Evolutionary conservation across 2,113 vertebrate genomes (phyloP).

Genomic region (Microcebus griseorufus): DNA sequence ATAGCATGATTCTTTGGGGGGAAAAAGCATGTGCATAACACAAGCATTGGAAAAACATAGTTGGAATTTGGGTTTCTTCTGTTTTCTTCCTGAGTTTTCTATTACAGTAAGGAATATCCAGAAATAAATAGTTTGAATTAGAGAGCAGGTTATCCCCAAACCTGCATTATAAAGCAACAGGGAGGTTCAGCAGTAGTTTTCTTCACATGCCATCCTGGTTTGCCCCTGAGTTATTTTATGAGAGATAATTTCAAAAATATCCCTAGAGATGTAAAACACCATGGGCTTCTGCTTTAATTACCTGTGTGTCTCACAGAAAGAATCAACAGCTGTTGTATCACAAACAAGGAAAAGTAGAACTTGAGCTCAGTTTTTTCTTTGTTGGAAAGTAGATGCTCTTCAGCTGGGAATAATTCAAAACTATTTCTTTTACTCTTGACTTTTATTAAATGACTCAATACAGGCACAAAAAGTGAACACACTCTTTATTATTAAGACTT

Average conservation of each 20-base stretch:
- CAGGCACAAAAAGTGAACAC: constrained; percentile 27
- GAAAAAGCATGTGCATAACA: neutral
- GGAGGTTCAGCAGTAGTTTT: neutral
- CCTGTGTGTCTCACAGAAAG: neutral
- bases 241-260: constrained; percentile 50
- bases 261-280: neutral
- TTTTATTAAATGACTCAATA: neutral
- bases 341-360: constrained; percentile 17
- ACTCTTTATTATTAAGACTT: neutral
- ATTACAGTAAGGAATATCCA: neutral
- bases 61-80: neutral
- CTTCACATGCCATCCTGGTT: neutral
- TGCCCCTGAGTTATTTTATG: constrained; percentile 35
- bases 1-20: neutral
- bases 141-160: neutral
- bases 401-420: constrained; percentile 23
- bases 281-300: constrained; percentile 57
- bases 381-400: neutral
- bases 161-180: neutral
- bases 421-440: constrained; percentile 27
- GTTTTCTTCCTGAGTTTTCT: constrained; percentile 16
- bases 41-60: neutral
- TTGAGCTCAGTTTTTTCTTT: neutral
- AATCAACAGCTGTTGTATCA: neutral
- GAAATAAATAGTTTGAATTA: neutral